phyloP scores from a whole-genome alignment of 2,797 vertebrate species.

The Orestias chungarensis region DNA sequence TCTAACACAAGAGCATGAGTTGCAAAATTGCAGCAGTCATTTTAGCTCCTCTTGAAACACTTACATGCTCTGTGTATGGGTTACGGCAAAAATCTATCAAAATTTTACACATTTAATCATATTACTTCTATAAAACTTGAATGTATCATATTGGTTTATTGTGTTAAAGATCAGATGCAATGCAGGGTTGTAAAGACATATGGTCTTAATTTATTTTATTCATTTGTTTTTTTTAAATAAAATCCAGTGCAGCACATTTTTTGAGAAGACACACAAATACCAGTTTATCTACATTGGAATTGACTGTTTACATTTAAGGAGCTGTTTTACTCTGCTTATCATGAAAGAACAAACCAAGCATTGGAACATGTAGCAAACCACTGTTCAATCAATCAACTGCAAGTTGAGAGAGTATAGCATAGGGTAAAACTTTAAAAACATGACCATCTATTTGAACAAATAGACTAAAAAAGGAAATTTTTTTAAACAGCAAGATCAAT shows the following conservation, averaged over 20 bases:
- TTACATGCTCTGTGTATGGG: not conserved
- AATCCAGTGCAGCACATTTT: not conserved
- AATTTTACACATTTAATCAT: not conserved
- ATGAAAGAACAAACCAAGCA: not conserved
- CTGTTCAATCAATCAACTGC: not conserved
- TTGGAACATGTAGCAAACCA: not conserved
- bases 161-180: not conserved
- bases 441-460: not conserved
- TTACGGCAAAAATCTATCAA: not conserved
- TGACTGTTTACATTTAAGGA: not conserved
- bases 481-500: not conserved
- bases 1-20: constrained; percentile 6
- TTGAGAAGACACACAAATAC: not conserved
- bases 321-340: not conserved
- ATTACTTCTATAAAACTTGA: not conserved
- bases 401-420: not conserved
- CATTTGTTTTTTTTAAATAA: not conserved
- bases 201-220: not conserved
- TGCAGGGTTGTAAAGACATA: not conserved
- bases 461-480: not conserved
- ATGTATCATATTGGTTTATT: not conserved
- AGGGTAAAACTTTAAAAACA: not conserved
- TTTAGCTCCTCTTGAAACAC: constrained; percentile 22
- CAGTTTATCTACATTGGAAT: too few species aligned
- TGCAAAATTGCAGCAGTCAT: constrained; percentile 21